phyloP scores from a whole-genome alignment of 1,140 invertebrate species.

The Frieseomelitta varia region DNA sequence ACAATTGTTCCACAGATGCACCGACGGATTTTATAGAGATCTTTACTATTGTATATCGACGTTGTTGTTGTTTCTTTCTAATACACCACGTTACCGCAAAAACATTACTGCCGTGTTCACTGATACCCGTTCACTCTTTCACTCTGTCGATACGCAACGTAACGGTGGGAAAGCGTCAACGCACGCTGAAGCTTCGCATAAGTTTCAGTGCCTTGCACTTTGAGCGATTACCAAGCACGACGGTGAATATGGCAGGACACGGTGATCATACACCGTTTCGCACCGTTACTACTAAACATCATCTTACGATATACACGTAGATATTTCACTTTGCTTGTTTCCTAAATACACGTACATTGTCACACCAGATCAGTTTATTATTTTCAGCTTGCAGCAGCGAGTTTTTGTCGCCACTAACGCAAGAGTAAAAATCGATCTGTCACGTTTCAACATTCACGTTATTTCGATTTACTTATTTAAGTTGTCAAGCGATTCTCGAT shows the following conservation, averaged over 20 bases:
- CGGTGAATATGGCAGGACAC: slow-evolving; percentile 73
- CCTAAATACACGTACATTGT: not conserved
- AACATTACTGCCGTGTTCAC: slow-evolving; percentile 78
- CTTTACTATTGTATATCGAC: slow-evolving; percentile 69
- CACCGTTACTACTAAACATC: slow-evolving; percentile 46
- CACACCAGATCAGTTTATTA: not conserved
- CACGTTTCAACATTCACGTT: not conserved
- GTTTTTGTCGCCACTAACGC: not conserved
- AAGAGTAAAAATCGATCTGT: not conserved
- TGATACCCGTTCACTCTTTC: slow-evolving; percentile 67
- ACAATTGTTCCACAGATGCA: slow-evolving; percentile 23
- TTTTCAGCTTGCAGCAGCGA: slow-evolving; percentile 27
- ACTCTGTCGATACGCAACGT: slow-evolving; percentile 32
- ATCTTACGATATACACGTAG: not conserved
- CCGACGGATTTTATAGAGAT: slow-evolving; percentile 38
- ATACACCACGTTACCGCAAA: slow-evolving; percentile 76
- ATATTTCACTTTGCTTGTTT: not conserved
- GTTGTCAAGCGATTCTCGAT: slow-evolving; percentile 7
- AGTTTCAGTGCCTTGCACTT: not conserved
- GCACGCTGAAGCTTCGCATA: not conserved
- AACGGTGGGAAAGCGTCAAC: slow-evolving; percentile 48
- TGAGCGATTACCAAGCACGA: not conserved
- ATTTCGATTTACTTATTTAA: slow-evolving; percentile 7
- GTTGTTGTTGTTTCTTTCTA: slow-evolving; percentile 69
- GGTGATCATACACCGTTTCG: slow-evolving; percentile 31